phyloP scores from a whole-genome alignment of 2,888 invertebrate genomes.

The Heliconius sara region DNA sequence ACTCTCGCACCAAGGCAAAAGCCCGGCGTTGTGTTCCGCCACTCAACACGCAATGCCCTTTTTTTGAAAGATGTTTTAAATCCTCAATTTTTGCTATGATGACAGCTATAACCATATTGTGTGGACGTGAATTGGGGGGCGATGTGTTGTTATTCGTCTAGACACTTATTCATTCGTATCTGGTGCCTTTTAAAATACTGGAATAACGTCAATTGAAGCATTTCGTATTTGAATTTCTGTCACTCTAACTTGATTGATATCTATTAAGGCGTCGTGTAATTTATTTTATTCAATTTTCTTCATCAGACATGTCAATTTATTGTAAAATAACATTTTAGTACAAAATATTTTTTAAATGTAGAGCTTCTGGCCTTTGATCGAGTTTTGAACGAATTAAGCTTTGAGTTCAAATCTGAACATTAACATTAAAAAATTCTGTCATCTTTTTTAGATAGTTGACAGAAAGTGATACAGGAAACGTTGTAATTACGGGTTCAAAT shows the following conservation, averaged over 20 bases:
- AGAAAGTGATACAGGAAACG: too few species aligned
- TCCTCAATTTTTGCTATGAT: conserved; percentile 75
- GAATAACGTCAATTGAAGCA: conserved; percentile 19
- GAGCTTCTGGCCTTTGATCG: too few species aligned
- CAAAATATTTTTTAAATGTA: too few species aligned
- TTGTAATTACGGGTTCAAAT: neutral
- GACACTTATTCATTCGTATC: conserved; percentile 19
- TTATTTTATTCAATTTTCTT: neutral
- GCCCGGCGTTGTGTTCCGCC: too few species aligned
- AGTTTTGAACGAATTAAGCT: neutral
- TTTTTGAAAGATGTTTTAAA: too few species aligned
- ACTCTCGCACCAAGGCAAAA: too few species aligned
- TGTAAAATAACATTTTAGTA: neutral
- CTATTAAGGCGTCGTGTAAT: neutral
- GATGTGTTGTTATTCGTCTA: conserved; percentile 23
- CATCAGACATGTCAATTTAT: neutral
- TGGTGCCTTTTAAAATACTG: conserved; percentile 5
- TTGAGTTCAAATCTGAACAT: neutral
- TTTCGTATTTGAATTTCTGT: conserved; percentile 15
- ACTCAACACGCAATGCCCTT: too few species aligned
- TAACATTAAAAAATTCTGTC: neutral
- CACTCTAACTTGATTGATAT: neutral
- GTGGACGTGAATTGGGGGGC: conserved; percentile 44
- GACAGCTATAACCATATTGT: conserved; percentile 72
- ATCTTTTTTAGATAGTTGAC: too few species aligned